Percentiles rank a stretch among this genome's conserved stretches.
Conservation (phyloP, 2,797 vertebrate species). For the Rhadinocentrus ornatus region DNA sequence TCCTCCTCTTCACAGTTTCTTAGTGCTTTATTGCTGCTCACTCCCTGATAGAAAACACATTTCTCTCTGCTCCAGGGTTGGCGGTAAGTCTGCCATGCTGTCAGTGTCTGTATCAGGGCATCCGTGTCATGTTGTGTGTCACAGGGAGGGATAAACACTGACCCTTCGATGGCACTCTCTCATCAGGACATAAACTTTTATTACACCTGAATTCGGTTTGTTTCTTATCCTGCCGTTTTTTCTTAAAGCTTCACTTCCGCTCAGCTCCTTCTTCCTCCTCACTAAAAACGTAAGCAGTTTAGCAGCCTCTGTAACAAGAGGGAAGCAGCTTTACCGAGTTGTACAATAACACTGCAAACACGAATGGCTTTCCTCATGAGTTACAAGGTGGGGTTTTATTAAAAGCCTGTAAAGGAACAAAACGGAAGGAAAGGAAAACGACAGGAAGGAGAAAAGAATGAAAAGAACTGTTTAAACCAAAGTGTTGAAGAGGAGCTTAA, state of each 20-base stretch:
- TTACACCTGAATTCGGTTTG: constrained; percentile 38
- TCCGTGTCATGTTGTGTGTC: constrained; percentile 41
- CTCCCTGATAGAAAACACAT: constrained; percentile 77
- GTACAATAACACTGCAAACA: constrained; percentile 23
- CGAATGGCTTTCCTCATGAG: constrained; percentile 31
- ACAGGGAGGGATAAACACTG: constrained; percentile 38
- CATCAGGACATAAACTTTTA: constrained; percentile 59
- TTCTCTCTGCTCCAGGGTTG: constrained; percentile 59
- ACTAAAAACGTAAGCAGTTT: constrained; percentile 55
- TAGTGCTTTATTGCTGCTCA: constrained; percentile 47
- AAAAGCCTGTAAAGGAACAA: constrained; percentile 6
- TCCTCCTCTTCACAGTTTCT: constrained; percentile 47
- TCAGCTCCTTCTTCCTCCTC: constrained; percentile 36
- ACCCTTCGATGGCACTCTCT: constrained; percentile 37
- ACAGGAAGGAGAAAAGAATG: constrained; percentile 1
- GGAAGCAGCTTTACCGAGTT: constrained; percentile 52
- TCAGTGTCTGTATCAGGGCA: constrained; percentile 44
- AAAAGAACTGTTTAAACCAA: constrained; percentile 1
- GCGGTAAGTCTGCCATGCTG: constrained; percentile 49
- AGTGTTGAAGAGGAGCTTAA: constrained; percentile 9
- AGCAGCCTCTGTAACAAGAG: constrained; percentile 52
- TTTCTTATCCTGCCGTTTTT: constrained; percentile 25
- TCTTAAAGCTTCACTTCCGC: constrained; percentile 25
- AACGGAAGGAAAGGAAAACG: neutral
- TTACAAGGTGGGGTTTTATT: constrained; percentile 21